Base-by-base conservation (phyloP, 2,113 vertebrate genomes). In the Carettochelys insculpta region DNA sequence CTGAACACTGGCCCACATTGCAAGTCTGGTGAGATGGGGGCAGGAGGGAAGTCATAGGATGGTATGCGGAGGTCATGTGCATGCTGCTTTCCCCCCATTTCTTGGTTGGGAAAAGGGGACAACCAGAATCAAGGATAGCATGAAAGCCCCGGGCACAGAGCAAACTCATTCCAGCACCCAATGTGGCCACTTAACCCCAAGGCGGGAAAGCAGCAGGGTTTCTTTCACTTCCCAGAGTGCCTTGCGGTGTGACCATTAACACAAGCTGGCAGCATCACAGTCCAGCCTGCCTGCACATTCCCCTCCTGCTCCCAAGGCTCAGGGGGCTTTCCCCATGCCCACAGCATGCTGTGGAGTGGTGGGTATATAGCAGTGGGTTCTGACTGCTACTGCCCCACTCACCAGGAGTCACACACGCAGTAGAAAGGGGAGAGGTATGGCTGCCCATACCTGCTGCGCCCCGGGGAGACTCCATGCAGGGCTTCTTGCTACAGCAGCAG, bases 381-480 rank as follows among this genome's bases (percentile, higher is more conserved):
- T 45, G n/a, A n/a, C n/a, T 4, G 17, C 34, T 8, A 11, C 3
- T 25, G 2, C 38, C 71, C 71, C 41, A 31, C 41, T 11, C 19
- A n/a, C 31, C 58, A 34, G 34, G 29, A 77, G 8, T 22, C 47
- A 20, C 9, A 47, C 81, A 82, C 45, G 48, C 43, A 11, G 43
- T 3, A 73, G 53, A 51, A 73, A 29, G 48, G 54, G 31, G 22
- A 52, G 58, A 31, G 34, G n/a, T 38, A 22, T 83, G 1, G 14
- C 73, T 71, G 11, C 90, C 90, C 88, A 88, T 97, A 96, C 96
- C 95, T 97, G 92, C 94, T 75, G 71, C 31, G 76, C 86, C 51
- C 6, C 24, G 48, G 82, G 85, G 2, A 86, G 92, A 56, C 94
- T 97, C 95, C 96, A 95, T 97, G 68, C 6, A 83, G 56, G 83